A percentile compares a stretch with the other conserved stretches of the same genome.
phyloP scores from a whole-genome alignment of 2,888 invertebrate species.

The Rhyacophila evoluta region DNA sequence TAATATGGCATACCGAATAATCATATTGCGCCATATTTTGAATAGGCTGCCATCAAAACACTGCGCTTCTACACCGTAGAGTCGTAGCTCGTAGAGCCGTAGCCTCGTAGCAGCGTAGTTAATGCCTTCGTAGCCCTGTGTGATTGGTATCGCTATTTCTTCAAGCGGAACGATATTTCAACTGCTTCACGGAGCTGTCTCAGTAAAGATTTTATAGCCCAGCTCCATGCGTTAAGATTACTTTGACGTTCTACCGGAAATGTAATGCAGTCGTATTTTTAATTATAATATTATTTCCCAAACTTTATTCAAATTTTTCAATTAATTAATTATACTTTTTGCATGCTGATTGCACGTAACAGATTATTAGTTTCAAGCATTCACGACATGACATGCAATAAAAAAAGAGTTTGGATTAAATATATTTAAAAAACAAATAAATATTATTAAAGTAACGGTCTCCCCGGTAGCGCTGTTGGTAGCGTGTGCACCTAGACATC shows the following conservation, averaged over 20 bases:
- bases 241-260: background rate
- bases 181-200: background rate
- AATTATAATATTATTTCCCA: too few species aligned
- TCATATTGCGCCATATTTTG: background rate
- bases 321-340: too few species aligned
- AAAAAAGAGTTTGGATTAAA: too few species aligned
- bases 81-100: background rate
- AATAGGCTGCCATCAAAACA: constrained; percentile 8
- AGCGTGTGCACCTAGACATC: too few species aligned
- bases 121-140: constrained; percentile 7
- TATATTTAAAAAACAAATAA: too few species aligned
- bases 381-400: too few species aligned
- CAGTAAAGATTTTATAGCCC: background rate
- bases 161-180: background rate
- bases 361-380: too few species aligned
- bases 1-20: background rate
- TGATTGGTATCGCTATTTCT: constrained; percentile 14
- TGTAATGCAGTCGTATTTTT: background rate
- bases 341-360: too few species aligned
- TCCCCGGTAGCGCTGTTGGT: too few species aligned
- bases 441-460: too few species aligned
- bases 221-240: background rate
- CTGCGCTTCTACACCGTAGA: background rate
- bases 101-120: constrained; percentile 3
- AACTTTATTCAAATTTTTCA: too few species aligned